A percentile compares a stretch with the other conserved stretches of the same genome.
Evolutionary conservation across 1,140 invertebrate genomes (phyloP).

Genomic region (Aphaenogaster floridana): DNA sequence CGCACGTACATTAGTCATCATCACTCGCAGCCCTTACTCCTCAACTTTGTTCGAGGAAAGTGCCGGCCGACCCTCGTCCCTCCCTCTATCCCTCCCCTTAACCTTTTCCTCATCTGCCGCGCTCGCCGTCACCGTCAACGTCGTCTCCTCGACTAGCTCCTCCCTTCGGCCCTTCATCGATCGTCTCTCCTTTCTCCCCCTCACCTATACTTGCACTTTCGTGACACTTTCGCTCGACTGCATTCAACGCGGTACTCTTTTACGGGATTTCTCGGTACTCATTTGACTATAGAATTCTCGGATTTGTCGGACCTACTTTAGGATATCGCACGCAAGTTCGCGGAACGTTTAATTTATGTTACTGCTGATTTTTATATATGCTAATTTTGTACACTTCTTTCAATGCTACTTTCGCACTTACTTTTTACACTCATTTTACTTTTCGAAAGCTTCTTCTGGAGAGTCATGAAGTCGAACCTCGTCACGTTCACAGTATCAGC

Average conservation of each 20-base stretch:
- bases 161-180: not conserved
- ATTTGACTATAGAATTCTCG: not conserved
- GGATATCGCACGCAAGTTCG: not conserved
- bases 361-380: not conserved
- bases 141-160: conserved; percentile 19
- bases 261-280: not conserved
- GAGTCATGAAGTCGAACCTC: not conserved
- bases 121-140: conserved; percentile 3
- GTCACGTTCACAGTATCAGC: not conserved
- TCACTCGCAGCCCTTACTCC: conserved; percentile 75
- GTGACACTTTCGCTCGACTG: not conserved
- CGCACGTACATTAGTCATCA: conserved; percentile 80
- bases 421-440: not conserved
- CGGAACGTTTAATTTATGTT: not conserved
- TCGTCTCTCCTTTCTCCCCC: not conserved
- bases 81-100: not conserved
- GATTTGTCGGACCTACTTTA: not conserved
- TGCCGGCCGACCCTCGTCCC: conserved; percentile 1
- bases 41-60: conserved; percentile 67
- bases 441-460: not conserved
- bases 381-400: not conserved
- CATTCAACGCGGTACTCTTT: not conserved
- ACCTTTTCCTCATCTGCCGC: conserved; percentile 7
- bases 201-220: not conserved
- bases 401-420: not conserved